Evolutionary conservation across 2,113 vertebrate genomes (phyloP), one percentile per base, ranked within the genome.

Genomic region (Amphiprion ocellaris): DNA sequence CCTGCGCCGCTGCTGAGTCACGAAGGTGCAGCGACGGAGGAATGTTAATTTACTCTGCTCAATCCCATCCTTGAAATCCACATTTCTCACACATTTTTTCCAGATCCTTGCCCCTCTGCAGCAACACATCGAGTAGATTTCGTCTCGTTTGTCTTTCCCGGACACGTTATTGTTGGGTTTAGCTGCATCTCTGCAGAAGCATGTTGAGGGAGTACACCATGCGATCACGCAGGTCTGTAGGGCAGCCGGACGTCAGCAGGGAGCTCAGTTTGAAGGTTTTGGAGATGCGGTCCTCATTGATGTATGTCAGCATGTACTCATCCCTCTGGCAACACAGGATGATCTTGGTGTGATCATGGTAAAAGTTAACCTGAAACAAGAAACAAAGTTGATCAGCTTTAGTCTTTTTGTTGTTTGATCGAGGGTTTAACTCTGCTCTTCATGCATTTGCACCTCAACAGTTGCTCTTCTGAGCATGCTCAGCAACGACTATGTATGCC

Each of bases 271-370:
- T 93, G 89, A 98, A 97, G 4, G 97, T 97, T 71, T 97, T 95
- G 15, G 98, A 98, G 74, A 97, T 88, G 7, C 98, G 95, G 10
- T 99, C 98, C 87, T 99, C 97, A 4, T 99, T 99, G 90, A 99
- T 99, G 91, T 99, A 99, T 0, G 97, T 99, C 79, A 99, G 95
- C 77, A 98, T 93, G 88, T 98, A 98, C 60, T 99, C 98, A 10
- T 98, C 97, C 69, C 81, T 96, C 86, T 97, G 96, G 91, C 93
- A 98, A 76, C 97, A 97, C 82, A 99, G 95, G 58, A 99, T 99
- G 59, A 99, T 96, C 92, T 99, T 99, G 0, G 98, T 99, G 92
- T 99, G 98, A 90, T 99, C 98, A 0, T 99, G 98, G 83, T 99
- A 99, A 89, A 99, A 99, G 85, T 99, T 99, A 69, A 99, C 97